Evolutionary conservation across 53 echinoderm and acorn worm genomes (phyloP).

Genomic region (Zoroaster sp.): DNA sequence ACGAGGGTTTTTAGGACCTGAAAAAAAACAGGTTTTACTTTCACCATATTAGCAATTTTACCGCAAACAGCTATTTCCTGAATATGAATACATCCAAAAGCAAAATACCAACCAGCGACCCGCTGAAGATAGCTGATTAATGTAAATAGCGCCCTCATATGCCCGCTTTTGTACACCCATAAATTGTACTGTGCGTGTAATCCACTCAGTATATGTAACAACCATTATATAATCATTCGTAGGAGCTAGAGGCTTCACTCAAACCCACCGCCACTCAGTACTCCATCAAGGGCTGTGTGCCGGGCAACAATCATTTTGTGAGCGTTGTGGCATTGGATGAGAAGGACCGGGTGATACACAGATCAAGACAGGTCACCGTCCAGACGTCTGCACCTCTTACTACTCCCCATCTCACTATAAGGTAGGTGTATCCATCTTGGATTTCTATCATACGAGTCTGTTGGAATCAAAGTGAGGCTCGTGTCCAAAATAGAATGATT

Average conservation of each 20-base stretch:
- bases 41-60: no score
- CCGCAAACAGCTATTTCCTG: no score
- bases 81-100: no score
- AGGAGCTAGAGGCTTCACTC: constrained; percentile 77
- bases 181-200: no score
- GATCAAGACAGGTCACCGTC: constrained; percentile 79
- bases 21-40: no score
- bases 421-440: constrained; percentile 41
- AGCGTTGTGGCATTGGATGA: constrained; percentile 61
- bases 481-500: neutral
- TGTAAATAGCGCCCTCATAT: no score
- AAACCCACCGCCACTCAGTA: constrained; percentile 68
- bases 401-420: constrained; percentile 66
- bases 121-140: no score
- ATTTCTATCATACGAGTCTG: neutral
- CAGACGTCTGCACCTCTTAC: constrained; percentile 74
- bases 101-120: no score
- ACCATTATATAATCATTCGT: neutral
- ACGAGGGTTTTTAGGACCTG: no score
- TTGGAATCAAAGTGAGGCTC: neutral
- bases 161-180: no score
- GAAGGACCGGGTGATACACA: constrained; percentile 62
- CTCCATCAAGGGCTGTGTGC: constrained; percentile 70
- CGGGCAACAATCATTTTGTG: constrained; percentile 86
- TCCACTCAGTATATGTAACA: no score